These are phyloP conservation scores for Pelecanoides urinatrix DNA, from an alignment of 2,113 vertebrate genomes.

Conservation along the genomic window DNA sequence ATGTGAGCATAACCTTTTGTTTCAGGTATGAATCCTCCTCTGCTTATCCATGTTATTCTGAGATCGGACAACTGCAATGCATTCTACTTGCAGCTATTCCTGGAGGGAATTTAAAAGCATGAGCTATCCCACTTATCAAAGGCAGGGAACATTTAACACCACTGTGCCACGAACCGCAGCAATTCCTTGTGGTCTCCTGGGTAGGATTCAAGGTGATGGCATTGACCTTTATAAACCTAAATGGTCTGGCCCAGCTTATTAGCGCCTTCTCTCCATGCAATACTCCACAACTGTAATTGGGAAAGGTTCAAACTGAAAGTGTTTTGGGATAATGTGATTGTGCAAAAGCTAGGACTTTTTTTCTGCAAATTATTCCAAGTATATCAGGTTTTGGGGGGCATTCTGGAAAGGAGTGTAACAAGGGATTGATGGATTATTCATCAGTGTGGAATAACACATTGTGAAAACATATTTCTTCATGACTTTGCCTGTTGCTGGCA, in stretches of 20 bases:
- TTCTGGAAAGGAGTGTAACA: background rate
- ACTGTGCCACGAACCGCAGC: background rate
- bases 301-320: background rate
- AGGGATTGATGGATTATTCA: background rate
- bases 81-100: constrained; percentile 31
- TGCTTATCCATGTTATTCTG: background rate
- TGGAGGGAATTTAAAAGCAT: background rate
- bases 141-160: background rate
- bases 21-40: background rate
- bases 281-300: background rate
- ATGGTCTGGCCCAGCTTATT: constrained; percentile 3
- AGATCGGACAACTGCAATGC: background rate
- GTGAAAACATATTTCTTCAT: background rate
- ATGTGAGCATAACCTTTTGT: background rate
- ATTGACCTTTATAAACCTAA: constrained; percentile 33
- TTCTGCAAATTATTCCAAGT: background rate
- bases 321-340: background rate
- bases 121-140: constrained; percentile 27
- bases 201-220: constrained; percentile 28
- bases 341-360: background rate
- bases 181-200: constrained; percentile 5
- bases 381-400: background rate
- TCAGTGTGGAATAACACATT: background rate
- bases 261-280: background rate
- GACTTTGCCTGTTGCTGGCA: background rate